Percentiles rank a stretch among this genome's conserved stretches.
These are phyloP conservation scores for Aelia acuminata DNA, from an alignment of 2,888 invertebrate species.

Conservation along the genomic window DNA sequence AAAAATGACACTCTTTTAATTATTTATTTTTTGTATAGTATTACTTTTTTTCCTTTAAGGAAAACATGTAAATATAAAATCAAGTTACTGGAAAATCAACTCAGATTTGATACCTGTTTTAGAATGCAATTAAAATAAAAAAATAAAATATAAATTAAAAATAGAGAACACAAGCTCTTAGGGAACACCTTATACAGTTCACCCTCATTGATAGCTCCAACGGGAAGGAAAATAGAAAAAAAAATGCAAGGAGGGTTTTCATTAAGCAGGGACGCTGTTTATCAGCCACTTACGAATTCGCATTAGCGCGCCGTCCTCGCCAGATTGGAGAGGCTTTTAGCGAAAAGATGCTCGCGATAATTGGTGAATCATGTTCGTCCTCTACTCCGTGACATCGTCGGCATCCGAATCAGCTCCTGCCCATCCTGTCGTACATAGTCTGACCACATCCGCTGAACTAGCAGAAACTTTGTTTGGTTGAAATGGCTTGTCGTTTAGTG, in stretches of 20 bases:
- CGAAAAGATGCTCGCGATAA: background rate
- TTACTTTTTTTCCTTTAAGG: no score
- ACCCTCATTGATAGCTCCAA: background rate
- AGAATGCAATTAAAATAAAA: background rate
- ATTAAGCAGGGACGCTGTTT: background rate
- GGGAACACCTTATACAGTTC: background rate
- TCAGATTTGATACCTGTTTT: background rate
- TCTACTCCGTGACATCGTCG: background rate
- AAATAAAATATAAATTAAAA: background rate
- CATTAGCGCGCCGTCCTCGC: slow-evolving; percentile 6
- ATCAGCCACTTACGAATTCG: slow-evolving; percentile 23
- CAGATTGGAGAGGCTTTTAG: slow-evolving; percentile 30
- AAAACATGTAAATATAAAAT: no score
- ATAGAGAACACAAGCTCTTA: background rate
- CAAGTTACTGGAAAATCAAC: background rate
- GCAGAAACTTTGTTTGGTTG: background rate
- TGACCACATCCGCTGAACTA: background rate
- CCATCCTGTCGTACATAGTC: background rate
- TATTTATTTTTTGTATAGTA: no score
- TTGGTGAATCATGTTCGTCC: slow-evolving; percentile 11
- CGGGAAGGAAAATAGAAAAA: background rate
- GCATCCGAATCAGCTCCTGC: background rate
- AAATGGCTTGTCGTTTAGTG: background rate
- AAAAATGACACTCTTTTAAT: no score
- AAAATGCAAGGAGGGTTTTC: background rate